A percentile compares a stretch with the other conserved stretches of the same genome.
These are phyloP conservation scores for Silurus aristotelis DNA, from an alignment of 2,797 vertebrate genomes.

Conservation along the genomic window DNA sequence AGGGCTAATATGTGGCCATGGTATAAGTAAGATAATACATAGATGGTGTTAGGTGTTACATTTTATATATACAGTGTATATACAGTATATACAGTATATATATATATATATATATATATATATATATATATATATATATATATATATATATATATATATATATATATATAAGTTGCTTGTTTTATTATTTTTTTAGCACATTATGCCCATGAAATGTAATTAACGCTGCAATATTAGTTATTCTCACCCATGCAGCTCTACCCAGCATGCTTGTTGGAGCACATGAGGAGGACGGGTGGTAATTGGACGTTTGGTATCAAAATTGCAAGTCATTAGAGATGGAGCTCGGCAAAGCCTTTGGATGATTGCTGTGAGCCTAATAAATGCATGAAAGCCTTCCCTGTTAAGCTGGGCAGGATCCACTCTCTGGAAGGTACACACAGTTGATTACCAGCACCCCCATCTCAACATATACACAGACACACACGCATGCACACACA, in stretches of 20 bases:
- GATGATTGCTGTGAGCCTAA: slow-evolving; percentile 49
- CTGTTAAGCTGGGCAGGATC: slow-evolving; percentile 33
- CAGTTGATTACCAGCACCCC: slow-evolving; percentile 39
- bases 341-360: slow-evolving; percentile 4
- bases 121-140: too few relatives aligned
- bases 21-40: too few relatives aligned
- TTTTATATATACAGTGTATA: too few relatives aligned
- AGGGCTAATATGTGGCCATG: too few relatives aligned
- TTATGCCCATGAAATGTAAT: slow-evolving; percentile 17
- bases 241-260: slow-evolving; percentile 24
- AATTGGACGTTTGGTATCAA: slow-evolving; percentile 57
- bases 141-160: too few relatives aligned
- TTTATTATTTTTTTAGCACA: background rate
- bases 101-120: too few relatives aligned
- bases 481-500: background rate
- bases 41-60: too few relatives aligned
- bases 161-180: too few relatives aligned
- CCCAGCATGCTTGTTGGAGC: slow-evolving; percentile 27
- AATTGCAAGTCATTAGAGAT: slow-evolving; percentile 42
- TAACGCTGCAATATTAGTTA: slow-evolving; percentile 35
- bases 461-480: too few relatives aligned
- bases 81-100: too few relatives aligned
- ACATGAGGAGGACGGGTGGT: slow-evolving; percentile 41
- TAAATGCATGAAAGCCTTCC: slow-evolving; percentile 37
- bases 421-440: slow-evolving; percentile 2